These are phyloP conservation scores for Trimorus sp. DNA, from an alignment of 2,888 invertebrate genomes.

Conservation along the genomic window DNA sequence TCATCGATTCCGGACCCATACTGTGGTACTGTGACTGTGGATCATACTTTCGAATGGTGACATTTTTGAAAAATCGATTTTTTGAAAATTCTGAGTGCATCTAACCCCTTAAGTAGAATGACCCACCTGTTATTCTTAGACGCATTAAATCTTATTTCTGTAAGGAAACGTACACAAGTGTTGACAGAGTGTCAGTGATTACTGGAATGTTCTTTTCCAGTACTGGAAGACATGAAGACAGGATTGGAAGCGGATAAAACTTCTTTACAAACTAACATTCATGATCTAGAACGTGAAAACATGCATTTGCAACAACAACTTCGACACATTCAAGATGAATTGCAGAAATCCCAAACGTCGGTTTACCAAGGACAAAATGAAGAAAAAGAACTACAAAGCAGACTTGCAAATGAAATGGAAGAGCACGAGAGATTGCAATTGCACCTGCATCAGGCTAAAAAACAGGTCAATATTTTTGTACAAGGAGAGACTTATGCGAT, in stretches of 20 bases:
- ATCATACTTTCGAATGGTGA: no score
- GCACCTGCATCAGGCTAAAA: constrained; percentile 88
- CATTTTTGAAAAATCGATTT: no score
- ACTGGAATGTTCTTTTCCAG: constrained; percentile 76
- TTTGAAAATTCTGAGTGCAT: no score
- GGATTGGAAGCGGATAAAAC: constrained; percentile 89
- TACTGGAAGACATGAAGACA: constrained; percentile 90
- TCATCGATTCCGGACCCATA: no score
- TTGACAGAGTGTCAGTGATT: no score
- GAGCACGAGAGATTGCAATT: constrained; percentile 89
- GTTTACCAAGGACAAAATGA: constrained; percentile 88
- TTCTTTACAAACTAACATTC: constrained; percentile 86
- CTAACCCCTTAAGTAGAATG: no score
- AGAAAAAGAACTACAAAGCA: constrained; percentile 89
- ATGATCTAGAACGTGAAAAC: constrained; percentile 89
- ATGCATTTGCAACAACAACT: constrained; percentile 88
- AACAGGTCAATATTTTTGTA: constrained; percentile 85
- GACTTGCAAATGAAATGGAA: constrained; percentile 87
- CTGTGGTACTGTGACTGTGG: no score
- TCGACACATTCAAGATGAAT: constrained; percentile 85
- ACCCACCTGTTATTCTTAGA: no score
- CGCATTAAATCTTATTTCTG: no score
- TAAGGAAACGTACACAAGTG: no score
- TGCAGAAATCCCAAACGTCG: constrained; percentile 87
- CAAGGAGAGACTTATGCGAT: no score